These are phyloP conservation scores for Acyrthosiphon pisum DNA, from an alignment of 1,140 invertebrate species.

Conservation along the genomic window DNA sequence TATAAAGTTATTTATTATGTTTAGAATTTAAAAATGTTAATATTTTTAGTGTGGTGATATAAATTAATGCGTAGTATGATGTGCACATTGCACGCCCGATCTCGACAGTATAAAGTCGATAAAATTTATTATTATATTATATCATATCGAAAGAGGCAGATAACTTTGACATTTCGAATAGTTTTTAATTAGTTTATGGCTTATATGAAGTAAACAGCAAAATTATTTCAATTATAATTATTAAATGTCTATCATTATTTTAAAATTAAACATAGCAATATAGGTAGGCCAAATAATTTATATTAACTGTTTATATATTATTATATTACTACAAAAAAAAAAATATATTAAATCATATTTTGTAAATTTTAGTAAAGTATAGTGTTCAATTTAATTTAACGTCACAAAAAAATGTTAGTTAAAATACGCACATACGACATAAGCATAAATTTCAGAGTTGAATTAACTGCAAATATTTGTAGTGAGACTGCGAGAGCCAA, in stretches of 20 bases:
- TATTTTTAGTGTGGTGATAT: neutral
- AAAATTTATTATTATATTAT: slow-evolving; percentile 7
- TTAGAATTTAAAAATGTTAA: neutral
- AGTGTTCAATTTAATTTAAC: neutral
- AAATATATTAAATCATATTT: neutral
- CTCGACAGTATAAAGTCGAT: slow-evolving; percentile 7
- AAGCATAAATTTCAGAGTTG: neutral
- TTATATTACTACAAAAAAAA: too few relatives aligned
- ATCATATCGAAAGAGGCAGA: neutral
- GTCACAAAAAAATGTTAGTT: neutral
- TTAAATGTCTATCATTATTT: neutral
- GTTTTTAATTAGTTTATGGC: neutral
- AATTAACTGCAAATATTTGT: neutral
- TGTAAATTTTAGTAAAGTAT: neutral
- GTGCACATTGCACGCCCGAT: neutral
- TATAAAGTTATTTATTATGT: neutral
- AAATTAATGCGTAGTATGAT: neutral
- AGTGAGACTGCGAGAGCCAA: neutral
- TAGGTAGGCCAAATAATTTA: neutral
- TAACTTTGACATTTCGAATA: neutral
- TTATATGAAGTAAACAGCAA: neutral
- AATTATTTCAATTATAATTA: neutral
- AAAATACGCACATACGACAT: neutral
- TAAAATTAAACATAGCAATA: neutral
- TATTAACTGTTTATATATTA: too few relatives aligned